Percentiles rank a stretch among this genome's conserved stretches.
phyloP scores from a whole-genome alignment of 2,113 vertebrate species.

The Ochotona princeps region DNA sequence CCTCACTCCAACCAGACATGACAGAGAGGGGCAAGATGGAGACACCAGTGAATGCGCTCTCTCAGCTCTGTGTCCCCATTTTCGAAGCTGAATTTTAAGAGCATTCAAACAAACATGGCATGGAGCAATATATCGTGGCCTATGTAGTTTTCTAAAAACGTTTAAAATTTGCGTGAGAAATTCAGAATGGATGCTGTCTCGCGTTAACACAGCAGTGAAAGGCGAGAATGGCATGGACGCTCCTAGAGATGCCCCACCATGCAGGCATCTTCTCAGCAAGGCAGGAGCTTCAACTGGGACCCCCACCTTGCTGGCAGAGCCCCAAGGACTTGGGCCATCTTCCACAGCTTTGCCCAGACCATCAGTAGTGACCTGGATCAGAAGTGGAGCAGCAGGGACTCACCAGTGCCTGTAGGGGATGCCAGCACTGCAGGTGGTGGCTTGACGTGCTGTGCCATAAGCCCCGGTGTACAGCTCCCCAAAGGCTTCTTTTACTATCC shows the following conservation, averaged over 20 bases:
- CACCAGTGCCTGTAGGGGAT: too few species aligned
- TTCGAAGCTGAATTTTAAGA: background rate
- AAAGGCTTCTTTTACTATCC: background rate
- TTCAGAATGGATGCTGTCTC: background rate
- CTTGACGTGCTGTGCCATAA: background rate
- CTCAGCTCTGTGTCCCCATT: background rate
- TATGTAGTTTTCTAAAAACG: background rate
- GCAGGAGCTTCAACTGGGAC: too few species aligned
- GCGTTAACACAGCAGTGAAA: background rate
- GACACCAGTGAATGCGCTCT: background rate
- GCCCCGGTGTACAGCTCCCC: background rate
- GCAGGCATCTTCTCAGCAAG: background rate
- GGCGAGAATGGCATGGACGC: background rate
- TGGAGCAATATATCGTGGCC: background rate
- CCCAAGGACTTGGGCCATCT: too few species aligned
- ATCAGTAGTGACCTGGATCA: too few species aligned
- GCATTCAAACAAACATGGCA: slow-evolving; percentile 8
- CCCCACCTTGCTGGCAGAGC: too few species aligned
- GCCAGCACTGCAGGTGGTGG: too few species aligned
- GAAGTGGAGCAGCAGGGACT: too few species aligned
- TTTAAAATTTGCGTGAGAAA: slow-evolving; percentile 8
- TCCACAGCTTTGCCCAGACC: too few species aligned
- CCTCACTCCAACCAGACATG: too few species aligned
- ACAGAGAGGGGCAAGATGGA: background rate
- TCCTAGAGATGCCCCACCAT: background rate